Percentiles rank a stretch among this genome's conserved stretches.
These are phyloP conservation scores for Idaea straminata DNA, from an alignment of 2,888 invertebrate genomes.

Conservation along the genomic window DNA sequence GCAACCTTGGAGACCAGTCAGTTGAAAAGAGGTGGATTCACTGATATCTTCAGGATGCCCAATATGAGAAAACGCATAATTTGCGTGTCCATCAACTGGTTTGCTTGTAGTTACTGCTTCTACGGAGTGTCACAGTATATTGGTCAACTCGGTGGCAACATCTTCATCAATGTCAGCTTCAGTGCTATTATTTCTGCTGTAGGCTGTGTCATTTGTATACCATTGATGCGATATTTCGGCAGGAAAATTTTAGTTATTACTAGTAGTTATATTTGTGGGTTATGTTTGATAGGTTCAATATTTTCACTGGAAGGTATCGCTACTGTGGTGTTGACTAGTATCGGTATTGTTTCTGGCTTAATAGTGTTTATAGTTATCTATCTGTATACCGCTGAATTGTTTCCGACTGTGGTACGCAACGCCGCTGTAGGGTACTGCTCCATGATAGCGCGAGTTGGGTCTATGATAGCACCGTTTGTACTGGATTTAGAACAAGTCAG, in stretches of 20 bases:
- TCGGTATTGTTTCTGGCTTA: background rate
- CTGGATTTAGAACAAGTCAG: conserved; percentile 41
- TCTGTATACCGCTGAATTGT: conserved; percentile 87
- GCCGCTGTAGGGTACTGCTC: conserved; percentile 88
- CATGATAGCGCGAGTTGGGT: conserved; percentile 87
- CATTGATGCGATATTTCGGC: background rate
- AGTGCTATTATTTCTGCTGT: conserved; percentile 67
- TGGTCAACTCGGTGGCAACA: conserved; percentile 79
- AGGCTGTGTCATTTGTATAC: background rate
- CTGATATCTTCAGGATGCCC: background rate
- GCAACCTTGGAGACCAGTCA: conserved; percentile 49
- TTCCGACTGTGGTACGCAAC: conserved; percentile 89
- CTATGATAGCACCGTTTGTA: conserved; percentile 87
- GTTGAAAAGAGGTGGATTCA: conserved; percentile 15
- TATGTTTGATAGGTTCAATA: background rate
- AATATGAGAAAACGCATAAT: background rate
- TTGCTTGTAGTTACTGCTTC: conserved; percentile 85
- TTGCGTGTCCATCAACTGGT: conserved; percentile 84
- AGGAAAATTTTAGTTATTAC: background rate
- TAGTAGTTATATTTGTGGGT: background rate
- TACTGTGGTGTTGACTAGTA: background rate
- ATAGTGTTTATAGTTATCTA: conserved; percentile 76
- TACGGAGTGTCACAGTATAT: conserved; percentile 91
- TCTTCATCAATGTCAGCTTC: conserved; percentile 83
- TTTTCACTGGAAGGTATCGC: background rate